phyloP scores from a whole-genome alignment of 2,888 invertebrate species.

The Cephus pygmeus region DNA sequence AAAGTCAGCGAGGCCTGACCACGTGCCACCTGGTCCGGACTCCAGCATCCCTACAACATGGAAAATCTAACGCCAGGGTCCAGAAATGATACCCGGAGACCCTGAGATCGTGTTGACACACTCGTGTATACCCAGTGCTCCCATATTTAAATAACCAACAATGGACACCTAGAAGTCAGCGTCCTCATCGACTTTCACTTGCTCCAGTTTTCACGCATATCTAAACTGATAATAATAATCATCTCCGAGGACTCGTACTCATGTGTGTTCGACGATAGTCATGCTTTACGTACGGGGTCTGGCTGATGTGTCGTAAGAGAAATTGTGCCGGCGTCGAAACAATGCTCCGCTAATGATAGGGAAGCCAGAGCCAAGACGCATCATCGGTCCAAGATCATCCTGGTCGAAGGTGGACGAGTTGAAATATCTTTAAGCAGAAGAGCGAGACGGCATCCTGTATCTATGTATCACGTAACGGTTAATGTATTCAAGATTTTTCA shows the following conservation, averaged over 20 bases:
- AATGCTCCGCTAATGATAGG: slow-evolving; percentile 42
- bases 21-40: neutral
- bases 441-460: slow-evolving; percentile 12
- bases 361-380: slow-evolving; percentile 17
- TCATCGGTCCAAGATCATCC: slow-evolving; percentile 15
- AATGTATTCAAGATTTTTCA: slow-evolving; percentile 52
- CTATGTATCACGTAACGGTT: slow-evolving; percentile 25
- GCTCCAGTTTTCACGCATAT: neutral
- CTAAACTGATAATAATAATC: neutral
- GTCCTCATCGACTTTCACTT: slow-evolving; percentile 4
- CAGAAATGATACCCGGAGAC: neutral
- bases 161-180: neutral
- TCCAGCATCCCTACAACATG: neutral
- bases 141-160: neutral
- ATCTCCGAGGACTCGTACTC: neutral
- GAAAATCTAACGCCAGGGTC: neutral
- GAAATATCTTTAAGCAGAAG: neutral
- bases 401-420: slow-evolving; percentile 30
- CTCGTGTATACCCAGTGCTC: neutral
- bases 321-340: slow-evolving; percentile 25
- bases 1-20: neutral
- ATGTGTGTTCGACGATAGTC: neutral
- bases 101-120: neutral
- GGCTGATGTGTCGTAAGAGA: slow-evolving; percentile 9
- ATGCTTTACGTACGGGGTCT: neutral